Base-by-base conservation (phyloP, 53 echinoderm and acorn worm species). In the Zoroaster sp. region DNA sequence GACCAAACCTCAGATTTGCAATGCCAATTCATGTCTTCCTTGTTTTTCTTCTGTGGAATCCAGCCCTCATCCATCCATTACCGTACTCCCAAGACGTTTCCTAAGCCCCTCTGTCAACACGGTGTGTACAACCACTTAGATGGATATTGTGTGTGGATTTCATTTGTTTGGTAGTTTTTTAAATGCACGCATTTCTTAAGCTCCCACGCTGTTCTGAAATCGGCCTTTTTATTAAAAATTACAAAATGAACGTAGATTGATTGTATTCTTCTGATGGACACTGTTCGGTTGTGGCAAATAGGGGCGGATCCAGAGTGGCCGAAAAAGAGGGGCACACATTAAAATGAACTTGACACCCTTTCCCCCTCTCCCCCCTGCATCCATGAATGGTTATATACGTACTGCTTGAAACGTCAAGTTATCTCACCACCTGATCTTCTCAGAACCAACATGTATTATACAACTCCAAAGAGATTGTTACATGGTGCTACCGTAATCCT, bases 71-170 rank as follows among this genome's bases (percentile, higher is more conserved):
- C 44, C 32, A 2, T 71, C 85, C 85, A 85, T 85, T 85, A 83
- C 25, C 33, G 1, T 2, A 46, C 34, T 70, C 71, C 36, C 18
- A 79, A 15, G 32, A 36, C 20, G 15, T 36, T 30, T 9, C 41
- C 35, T 71, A 85, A 85, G 71, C 71, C 85, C 6, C 20, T 39
- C 49, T 71, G 66, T 70, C 70, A 85, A 85, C 85, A 83, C 15
- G 34, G 15, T 34, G 33, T 17, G 43, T 67, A 36, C 33, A 30
- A 44, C 68, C 44, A 67, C 69, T 68, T 68, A 41, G 43, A n/a
- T 30, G 42, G 83, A 79, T 63, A 36, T 83, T 31, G 35, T 37
- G 37, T 5, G 12, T 21, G 78, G 35, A 55, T 79, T 51, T 82
- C 66, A 66, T 66, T 82, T 82, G 82, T 44, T 67, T 68, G 44